phyloP scores from a whole-genome alignment of 2,888 invertebrate species.

The Zaprionus bogoriensis region DNA sequence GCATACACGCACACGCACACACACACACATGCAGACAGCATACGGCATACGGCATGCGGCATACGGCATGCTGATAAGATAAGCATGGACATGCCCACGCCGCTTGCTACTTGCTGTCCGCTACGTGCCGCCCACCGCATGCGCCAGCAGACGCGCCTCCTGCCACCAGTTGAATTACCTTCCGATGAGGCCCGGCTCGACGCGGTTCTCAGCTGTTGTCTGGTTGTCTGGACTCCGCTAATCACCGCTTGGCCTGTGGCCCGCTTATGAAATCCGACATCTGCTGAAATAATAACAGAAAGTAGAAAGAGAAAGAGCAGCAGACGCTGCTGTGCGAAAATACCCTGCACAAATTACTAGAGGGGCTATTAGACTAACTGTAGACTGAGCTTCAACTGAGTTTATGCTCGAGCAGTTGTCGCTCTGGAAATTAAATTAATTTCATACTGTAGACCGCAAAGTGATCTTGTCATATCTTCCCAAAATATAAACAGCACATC shows the following conservation, averaged over 20 bases:
- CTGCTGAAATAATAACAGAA: conserved; percentile 6
- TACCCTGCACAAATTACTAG: conserved; percentile 4
- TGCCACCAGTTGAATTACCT: neutral
- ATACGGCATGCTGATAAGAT: conserved; percentile 64
- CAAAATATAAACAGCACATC: neutral
- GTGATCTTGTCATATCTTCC: neutral
- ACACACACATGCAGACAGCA: no score
- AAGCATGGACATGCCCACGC: conserved; percentile 46
- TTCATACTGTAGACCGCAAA: no score
- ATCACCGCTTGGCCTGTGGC: conserved; percentile 25
- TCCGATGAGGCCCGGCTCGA: neutral
- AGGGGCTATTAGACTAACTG: conserved; percentile 3
- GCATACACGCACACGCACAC: no score
- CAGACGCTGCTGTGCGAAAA: conserved; percentile 1
- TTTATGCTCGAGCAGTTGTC: neutral
- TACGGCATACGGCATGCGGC: no score
- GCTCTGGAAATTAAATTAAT: no score
- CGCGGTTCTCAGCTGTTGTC: conserved; percentile 20
- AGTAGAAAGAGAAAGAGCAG: neutral
- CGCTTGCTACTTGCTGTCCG: conserved; percentile 13
- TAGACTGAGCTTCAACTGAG: neutral
- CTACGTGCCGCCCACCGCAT: conserved; percentile 64
- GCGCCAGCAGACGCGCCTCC: conserved; percentile 33
- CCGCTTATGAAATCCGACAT: conserved; percentile 24
- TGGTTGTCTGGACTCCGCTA: conserved; percentile 10